Evolutionary conservation across 2,797 vertebrate genomes (phyloP).

Genomic region (Odontamblyopus rebecca): DNA sequence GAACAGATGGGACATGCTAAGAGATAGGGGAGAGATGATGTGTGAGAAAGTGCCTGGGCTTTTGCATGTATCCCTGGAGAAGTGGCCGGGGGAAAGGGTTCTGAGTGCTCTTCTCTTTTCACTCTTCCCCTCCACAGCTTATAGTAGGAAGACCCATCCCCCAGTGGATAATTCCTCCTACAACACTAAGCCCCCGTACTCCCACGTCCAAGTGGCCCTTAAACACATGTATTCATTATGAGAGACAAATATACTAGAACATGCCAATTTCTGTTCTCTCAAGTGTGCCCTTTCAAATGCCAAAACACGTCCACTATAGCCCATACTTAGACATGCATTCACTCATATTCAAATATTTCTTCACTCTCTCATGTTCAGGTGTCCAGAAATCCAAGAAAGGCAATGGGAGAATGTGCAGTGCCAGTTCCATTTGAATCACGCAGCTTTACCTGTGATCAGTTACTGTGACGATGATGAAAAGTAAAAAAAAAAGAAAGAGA

Average conservation of each 20-base stretch:
- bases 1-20: constrained; percentile 70
- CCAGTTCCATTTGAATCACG: constrained; percentile 59
- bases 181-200: constrained; percentile 68
- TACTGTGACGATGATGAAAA: constrained; percentile 41
- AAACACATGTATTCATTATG: constrained; percentile 69
- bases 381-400: constrained; percentile 48
- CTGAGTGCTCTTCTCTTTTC: constrained; percentile 69
- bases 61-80: constrained; percentile 68
- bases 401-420: constrained; percentile 44
- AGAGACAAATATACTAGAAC: constrained; percentile 41
- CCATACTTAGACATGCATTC: constrained; percentile 5
- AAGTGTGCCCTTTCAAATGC: constrained; percentile 48
- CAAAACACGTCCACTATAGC: constrained; percentile 17
- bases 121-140: constrained; percentile 68
- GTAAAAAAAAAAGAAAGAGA: constrained; percentile 14
- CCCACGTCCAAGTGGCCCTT: constrained; percentile 57
- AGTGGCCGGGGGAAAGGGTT: constrained; percentile 58
- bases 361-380: constrained; percentile 37
- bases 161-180: constrained; percentile 72
- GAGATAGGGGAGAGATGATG: constrained; percentile 36
- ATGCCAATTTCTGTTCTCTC: constrained; percentile 31
- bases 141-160: constrained; percentile 64
- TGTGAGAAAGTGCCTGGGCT: constrained; percentile 65
- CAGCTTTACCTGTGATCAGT: constrained; percentile 61
- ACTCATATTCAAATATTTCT: constrained; percentile 2